phyloP scores from a whole-genome alignment of 1,140 invertebrate genomes.

The Sarcophaga bullata region DNA sequence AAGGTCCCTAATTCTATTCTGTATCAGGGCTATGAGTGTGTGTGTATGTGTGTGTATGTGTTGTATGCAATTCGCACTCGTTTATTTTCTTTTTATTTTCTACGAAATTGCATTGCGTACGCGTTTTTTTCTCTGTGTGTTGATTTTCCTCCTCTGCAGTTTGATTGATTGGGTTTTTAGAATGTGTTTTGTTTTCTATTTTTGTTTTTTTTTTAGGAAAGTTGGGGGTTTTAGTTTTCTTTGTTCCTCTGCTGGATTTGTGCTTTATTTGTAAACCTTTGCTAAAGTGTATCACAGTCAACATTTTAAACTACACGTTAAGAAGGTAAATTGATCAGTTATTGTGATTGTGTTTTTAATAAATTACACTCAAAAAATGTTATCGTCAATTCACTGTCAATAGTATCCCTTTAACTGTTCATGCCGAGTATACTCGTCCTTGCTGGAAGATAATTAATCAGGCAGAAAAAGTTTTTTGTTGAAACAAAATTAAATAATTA shows the following conservation, averaged over 20 bases:
- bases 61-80: constrained; percentile 35
- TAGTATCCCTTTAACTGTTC: too few relatives aligned
- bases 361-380: too few relatives aligned
- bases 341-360: background rate
- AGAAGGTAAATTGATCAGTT: background rate
- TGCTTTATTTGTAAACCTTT: constrained; percentile 38
- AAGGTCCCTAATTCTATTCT: constrained; percentile 18
- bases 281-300: constrained; percentile 13
- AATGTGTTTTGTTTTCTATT: constrained; percentile 47
- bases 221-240: constrained; percentile 35
- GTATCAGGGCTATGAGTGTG: too few relatives aligned
- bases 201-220: constrained; percentile 47
- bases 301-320: background rate
- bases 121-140: constrained; percentile 33
- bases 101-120: constrained; percentile 36
- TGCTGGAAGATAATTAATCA: too few relatives aligned
- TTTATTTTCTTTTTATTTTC: background rate
- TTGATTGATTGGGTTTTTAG: constrained; percentile 59
- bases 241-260: constrained; percentile 18
- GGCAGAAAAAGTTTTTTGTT: too few relatives aligned
- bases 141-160: constrained; percentile 33
- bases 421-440: too few relatives aligned
- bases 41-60: too few relatives aligned
- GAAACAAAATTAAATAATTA: too few relatives aligned
- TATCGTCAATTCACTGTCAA: too few relatives aligned